Evolutionary conservation across 2,888 invertebrate species (phyloP).

Genomic region (Autographa pulchrina): DNA sequence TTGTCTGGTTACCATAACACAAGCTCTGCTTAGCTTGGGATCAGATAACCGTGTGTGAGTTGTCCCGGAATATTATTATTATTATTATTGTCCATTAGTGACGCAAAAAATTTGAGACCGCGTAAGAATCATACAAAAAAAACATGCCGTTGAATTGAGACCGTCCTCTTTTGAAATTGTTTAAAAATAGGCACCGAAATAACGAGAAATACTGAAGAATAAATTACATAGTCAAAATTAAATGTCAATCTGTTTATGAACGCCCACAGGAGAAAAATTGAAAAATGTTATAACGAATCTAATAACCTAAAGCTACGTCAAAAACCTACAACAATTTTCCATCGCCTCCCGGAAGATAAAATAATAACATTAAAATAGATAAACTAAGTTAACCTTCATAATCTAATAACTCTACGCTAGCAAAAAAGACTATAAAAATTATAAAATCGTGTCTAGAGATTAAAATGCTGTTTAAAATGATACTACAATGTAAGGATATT

Average conservation of each 20-base stretch:
- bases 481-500: slow-evolving; percentile 55
- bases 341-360: slow-evolving; percentile 24
- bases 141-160: no score
- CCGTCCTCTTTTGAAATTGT: no score
- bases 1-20: no score
- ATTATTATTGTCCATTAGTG: no score
- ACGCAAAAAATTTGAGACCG: no score
- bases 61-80: no score
- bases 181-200: neutral
- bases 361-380: slow-evolving; percentile 41
- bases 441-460: slow-evolving; percentile 55
- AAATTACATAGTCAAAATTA: neutral
- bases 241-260: neutral
- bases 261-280: neutral
- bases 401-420: slow-evolving; percentile 42
- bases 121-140: no score
- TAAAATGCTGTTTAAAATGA: slow-evolving; percentile 50
- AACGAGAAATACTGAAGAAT: neutral
- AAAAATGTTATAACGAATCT: neutral
- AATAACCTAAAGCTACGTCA: slow-evolving; percentile 1
- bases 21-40: no score
- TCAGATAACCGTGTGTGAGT: no score
- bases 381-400: slow-evolving; percentile 43
- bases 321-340: slow-evolving; percentile 32
- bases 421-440: slow-evolving; percentile 51